Evolutionary conservation across 2,113 vertebrate species (phyloP).

Genomic region (Prolemur simus): DNA sequence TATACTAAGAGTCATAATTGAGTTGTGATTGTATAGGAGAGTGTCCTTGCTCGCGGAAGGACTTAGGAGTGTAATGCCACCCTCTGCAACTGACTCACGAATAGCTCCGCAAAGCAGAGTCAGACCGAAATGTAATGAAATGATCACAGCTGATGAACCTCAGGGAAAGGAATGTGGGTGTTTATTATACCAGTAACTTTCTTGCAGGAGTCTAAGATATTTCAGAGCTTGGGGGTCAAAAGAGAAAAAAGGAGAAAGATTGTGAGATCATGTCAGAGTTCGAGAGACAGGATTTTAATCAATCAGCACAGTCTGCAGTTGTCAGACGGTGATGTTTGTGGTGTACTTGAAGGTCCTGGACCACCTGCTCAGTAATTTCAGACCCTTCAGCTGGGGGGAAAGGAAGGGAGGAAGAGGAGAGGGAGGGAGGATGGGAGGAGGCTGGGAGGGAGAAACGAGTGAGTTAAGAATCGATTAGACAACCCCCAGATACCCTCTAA

Average conservation of each 20-base stretch:
- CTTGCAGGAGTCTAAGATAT: neutral
- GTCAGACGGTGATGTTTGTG: neutral
- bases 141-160: no score
- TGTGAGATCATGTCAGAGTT: neutral
- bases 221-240: neutral
- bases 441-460: neutral
- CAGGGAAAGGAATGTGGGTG: fast-evolving
- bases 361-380: neutral
- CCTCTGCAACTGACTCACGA: neutral
- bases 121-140: neutral
- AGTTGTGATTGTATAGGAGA: neutral
- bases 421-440: no score
- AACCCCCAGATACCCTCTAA: neutral
- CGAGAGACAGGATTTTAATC: neutral
- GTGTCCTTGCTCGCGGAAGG: no score
- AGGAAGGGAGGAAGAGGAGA: neutral
- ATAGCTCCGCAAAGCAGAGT: neutral
- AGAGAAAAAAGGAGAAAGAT: neutral
- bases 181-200: neutral
- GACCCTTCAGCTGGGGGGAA: neutral
- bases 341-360: neutral
- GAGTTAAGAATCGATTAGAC: neutral
- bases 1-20: neutral
- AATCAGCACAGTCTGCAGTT: neutral
- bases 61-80: neutral